These are phyloP conservation scores for Danaus melanippus DNA, from an alignment of 1,140 invertebrate species.

Conservation along the genomic window DNA sequence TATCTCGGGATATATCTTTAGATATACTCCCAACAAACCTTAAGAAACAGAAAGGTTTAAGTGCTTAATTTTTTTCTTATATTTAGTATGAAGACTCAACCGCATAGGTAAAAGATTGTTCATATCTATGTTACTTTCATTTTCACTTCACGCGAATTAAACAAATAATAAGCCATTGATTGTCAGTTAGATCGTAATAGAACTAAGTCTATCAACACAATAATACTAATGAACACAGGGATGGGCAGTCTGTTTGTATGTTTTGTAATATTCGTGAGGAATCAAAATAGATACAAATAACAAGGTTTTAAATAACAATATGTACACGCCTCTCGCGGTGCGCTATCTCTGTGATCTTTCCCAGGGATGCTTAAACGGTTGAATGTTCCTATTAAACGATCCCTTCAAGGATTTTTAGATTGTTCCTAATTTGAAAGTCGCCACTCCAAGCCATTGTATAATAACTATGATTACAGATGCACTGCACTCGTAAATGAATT, in stretches of 20 bases:
- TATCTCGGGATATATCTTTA: no score
- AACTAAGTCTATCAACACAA: conserved; percentile 5
- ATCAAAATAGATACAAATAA: conserved; percentile 24
- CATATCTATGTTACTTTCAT: no score
- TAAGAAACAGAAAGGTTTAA: no score
- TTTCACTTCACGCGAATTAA: neutral
- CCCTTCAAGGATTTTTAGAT: conserved; percentile 32
- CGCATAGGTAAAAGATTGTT: no score
- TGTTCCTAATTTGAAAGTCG: conserved; percentile 6
- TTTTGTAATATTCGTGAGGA: conserved; percentile 38
- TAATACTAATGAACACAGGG: conserved; percentile 18
- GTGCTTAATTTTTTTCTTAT: no score
- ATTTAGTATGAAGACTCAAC: no score
- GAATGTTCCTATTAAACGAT: conserved; percentile 24
- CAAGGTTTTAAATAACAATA: conserved; percentile 54
- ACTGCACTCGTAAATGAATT: no score
- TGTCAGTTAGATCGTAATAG: conserved; percentile 6
- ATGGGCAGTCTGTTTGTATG: conserved; percentile 15
- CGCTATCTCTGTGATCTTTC: conserved; percentile 39
- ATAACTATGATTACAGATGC: no score
- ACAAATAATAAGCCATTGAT: conserved; percentile 5
- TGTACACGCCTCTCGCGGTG: conserved; percentile 35
- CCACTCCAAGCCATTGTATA: no score
- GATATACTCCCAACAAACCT: no score
- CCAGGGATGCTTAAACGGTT: conserved; percentile 31